Conservation (phyloP, 2,797 vertebrate genomes). For the Onychomys torridus region DNA sequence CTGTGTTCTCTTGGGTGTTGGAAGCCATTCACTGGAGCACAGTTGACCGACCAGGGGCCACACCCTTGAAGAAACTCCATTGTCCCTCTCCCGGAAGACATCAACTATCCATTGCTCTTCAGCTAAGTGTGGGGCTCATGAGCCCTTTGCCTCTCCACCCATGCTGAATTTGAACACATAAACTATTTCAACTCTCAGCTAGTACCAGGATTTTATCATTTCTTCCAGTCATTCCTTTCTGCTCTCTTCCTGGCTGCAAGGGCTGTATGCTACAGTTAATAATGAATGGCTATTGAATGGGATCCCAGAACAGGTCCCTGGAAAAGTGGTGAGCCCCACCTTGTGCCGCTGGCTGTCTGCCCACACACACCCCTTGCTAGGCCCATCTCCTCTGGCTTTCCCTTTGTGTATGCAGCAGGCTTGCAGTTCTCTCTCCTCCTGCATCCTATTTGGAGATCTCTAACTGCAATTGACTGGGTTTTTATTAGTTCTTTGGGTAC, state of each 20-base stretch:
- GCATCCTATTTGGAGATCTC: constrained; percentile 68
- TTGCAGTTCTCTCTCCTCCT: constrained; percentile 25
- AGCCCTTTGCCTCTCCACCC: too few species aligned
- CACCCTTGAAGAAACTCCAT: not conserved
- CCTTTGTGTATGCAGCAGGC: not conserved
- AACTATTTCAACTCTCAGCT: not conserved
- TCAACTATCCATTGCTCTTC: not conserved
- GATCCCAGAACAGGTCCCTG: not conserved
- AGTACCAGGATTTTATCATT: not conserved
- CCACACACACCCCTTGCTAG: not conserved
- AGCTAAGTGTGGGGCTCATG: not conserved
- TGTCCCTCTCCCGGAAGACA: not conserved
- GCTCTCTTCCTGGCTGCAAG: not conserved
- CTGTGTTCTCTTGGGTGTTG: not conserved
- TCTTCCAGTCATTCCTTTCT: not conserved
- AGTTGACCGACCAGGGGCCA: too few species aligned
- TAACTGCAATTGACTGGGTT: constrained; percentile 69
- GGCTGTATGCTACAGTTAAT: not conserved
- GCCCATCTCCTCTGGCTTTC: not conserved
- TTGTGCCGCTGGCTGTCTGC: not conserved
- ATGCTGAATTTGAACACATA: not conserved
- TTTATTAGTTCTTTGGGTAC: constrained; percentile 81
- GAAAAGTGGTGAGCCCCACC: not conserved
- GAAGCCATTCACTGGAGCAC: not conserved
- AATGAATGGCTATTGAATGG: not conserved